These are phyloP conservation scores for Lepisosteus oculatus DNA, from an alignment of 2,113 vertebrate species.

Conservation along the genomic window DNA sequence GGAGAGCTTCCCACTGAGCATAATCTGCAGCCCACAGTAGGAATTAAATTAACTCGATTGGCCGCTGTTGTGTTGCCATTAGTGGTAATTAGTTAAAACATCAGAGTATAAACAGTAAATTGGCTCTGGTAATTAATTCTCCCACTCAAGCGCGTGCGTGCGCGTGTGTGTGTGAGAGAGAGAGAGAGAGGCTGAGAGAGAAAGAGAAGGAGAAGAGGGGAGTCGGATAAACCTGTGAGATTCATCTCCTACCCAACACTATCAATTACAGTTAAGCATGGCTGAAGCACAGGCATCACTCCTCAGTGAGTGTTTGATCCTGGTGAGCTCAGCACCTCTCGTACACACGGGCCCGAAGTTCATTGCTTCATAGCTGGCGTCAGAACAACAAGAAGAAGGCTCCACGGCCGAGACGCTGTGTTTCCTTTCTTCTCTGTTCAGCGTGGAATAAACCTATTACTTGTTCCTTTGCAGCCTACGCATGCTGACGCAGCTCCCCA, in stretches of 20 bases:
- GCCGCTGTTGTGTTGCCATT: constrained; percentile 92
- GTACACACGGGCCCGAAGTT: too few relatives aligned
- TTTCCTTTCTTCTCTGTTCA: too few relatives aligned
- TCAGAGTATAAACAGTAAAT: constrained; percentile 99
- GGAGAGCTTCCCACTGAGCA: constrained; percentile 33
- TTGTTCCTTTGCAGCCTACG: too few relatives aligned
- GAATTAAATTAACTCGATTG: constrained; percentile 95
- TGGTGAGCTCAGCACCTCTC: not conserved
- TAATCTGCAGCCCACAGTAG: constrained; percentile 75
- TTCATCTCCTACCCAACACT: constrained; percentile 38
- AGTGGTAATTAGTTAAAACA: constrained; percentile 99
- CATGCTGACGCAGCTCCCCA: too few relatives aligned
- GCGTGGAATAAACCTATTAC: too few relatives aligned
- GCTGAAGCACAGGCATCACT: constrained; percentile 13
- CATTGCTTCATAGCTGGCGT: too few relatives aligned
- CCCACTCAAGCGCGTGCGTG: constrained; percentile 79
- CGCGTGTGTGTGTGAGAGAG: constrained; percentile 43
- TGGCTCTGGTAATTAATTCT: constrained; percentile 99
- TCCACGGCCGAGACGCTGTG: too few relatives aligned
- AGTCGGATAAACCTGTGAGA: constrained; percentile 32
- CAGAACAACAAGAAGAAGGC: too few relatives aligned
- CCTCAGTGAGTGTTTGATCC: too few relatives aligned
- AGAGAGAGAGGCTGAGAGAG: constrained; percentile 37
- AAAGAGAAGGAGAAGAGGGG: constrained; percentile 20
- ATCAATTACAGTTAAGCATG: constrained; percentile 41